These are phyloP conservation scores for Xiphias gladius DNA, from an alignment of 2,113 vertebrate genomes.

Conservation along the genomic window DNA sequence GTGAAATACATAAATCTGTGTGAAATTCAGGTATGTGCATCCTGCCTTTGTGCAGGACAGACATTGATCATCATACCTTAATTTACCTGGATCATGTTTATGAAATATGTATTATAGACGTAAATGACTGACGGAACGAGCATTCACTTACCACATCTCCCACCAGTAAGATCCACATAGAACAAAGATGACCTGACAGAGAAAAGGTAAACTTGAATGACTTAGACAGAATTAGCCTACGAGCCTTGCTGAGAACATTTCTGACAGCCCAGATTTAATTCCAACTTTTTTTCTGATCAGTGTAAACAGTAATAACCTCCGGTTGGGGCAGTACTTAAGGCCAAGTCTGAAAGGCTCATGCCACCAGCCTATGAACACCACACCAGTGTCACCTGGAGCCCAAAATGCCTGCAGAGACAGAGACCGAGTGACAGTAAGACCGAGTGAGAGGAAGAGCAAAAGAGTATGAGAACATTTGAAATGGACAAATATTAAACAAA, in stretches of 20 bases:
- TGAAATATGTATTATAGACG: neutral
- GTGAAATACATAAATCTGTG: neutral
- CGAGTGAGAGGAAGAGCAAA: neutral
- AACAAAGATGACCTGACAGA: slow-evolving; percentile 90
- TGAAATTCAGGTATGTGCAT: neutral
- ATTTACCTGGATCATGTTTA: neutral
- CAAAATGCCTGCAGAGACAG: slow-evolving; percentile 90
- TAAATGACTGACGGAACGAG: neutral
- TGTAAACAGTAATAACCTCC: slow-evolving; percentile 84
- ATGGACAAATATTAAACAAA: neutral
- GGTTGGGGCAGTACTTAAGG: slow-evolving; percentile 90
- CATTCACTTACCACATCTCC: slow-evolving; percentile 89
- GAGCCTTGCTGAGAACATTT: neutral
- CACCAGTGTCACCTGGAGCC: slow-evolving; percentile 90
- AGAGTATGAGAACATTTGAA: neutral
- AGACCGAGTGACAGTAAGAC: neutral
- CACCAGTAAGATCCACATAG: slow-evolving; percentile 89
- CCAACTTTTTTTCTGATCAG: neutral
- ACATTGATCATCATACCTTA: neutral
- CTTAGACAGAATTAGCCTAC: neutral
- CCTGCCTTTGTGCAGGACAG: neutral
- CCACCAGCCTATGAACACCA: slow-evolving; percentile 95
- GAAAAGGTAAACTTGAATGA: slow-evolving; percentile 1
- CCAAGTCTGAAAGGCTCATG: slow-evolving; percentile 93
- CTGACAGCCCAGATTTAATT: neutral